Evolutionary conservation across 2,888 invertebrate genomes (phyloP).

Genomic region (Caenorhabditis virilis): DNA sequence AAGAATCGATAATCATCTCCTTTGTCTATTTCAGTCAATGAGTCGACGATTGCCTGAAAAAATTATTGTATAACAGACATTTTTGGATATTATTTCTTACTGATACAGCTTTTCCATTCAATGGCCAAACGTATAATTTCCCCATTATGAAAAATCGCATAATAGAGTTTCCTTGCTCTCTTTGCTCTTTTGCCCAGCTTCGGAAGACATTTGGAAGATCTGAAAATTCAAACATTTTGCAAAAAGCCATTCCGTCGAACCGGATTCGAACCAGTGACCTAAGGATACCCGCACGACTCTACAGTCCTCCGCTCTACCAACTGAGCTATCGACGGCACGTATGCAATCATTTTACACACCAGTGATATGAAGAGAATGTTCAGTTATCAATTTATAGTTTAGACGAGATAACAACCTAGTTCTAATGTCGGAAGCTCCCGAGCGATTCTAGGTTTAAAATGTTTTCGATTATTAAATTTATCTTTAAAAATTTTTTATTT

Average conservation of each 20-base stretch:
- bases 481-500: too few relatives aligned
- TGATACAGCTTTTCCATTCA: conserved; percentile 29
- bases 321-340: conserved; percentile 51
- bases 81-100: background rate
- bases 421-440: too few relatives aligned
- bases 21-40: conserved; percentile 67
- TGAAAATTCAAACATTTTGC: conserved; percentile 8
- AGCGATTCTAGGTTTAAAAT: too few relatives aligned
- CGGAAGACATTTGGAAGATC: conserved; percentile 14
- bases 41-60: conserved; percentile 57
- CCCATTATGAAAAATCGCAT: conserved; percentile 26
- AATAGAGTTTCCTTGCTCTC: conserved; percentile 11
- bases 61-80: background rate
- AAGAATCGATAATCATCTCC: conserved; percentile 70
- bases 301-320: conserved; percentile 57
- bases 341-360: too few relatives aligned
- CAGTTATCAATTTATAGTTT: too few relatives aligned
- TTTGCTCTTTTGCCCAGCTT: conserved; percentile 23
- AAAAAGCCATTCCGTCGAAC: conserved; percentile 44
- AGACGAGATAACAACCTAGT: too few relatives aligned
- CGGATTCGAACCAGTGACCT: conserved; percentile 57
- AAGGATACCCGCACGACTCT: conserved; percentile 49
- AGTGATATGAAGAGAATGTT: too few relatives aligned
- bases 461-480: too few relatives aligned
- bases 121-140: conserved; percentile 25